Conservation (phyloP, 37 sponge, comb jelly and placozoan species). For the Bolinopsis microptera region DNA sequence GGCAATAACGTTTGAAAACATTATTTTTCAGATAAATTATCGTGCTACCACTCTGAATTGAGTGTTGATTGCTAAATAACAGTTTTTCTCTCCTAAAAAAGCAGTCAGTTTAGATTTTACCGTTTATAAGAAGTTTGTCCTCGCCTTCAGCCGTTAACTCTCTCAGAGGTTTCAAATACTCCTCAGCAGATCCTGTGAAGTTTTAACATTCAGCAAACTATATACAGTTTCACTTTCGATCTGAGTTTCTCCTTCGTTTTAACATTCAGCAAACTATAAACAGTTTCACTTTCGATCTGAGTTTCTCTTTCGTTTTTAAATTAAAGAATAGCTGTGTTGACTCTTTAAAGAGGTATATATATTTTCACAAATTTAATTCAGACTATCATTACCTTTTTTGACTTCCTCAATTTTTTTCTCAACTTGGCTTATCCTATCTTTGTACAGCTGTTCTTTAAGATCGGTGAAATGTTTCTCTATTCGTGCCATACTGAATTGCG, state of each 20-base stretch:
- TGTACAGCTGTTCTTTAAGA: constrained; percentile 62
- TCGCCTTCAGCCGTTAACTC: constrained; percentile 19
- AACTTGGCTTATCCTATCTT: constrained; percentile 19
- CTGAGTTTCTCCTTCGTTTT: not conserved
- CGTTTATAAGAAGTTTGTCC: constrained; percentile 20
- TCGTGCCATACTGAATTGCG: constrained; percentile 39
- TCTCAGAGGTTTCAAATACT: constrained; percentile 2
- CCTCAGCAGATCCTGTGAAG: constrained; percentile 37
- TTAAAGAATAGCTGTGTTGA: too few relatives aligned
- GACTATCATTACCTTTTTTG: constrained; percentile 29
- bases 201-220: too few relatives aligned
- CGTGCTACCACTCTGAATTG: too few relatives aligned
- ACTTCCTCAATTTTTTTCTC: constrained; percentile 58
- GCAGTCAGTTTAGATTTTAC: too few relatives aligned
- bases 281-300: too few relatives aligned
- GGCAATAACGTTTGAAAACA: too few relatives aligned
- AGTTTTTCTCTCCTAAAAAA: too few relatives aligned
- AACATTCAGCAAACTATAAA: not conserved
- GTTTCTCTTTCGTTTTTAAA: too few relatives aligned
- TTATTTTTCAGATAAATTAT: too few relatives aligned
- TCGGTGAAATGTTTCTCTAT: constrained; percentile 62
- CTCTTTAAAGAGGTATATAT: too few relatives aligned
- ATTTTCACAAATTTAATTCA: too few relatives aligned
- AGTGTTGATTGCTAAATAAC: too few relatives aligned
- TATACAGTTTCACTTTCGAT: not conserved